Evolutionary conservation across 2,888 invertebrate species (phyloP).

Genomic region (Caenorhabditis sinica): DNA sequence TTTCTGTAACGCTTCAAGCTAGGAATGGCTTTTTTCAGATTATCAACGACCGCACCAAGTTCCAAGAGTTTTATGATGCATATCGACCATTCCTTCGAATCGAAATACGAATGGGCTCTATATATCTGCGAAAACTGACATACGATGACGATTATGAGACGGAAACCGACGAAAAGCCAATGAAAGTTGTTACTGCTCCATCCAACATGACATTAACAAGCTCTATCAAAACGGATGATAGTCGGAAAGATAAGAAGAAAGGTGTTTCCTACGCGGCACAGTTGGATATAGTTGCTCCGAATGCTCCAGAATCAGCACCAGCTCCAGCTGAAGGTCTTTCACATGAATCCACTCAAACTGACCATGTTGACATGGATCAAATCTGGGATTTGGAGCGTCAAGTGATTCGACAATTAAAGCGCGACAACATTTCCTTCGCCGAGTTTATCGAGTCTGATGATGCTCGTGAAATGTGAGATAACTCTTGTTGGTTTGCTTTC

Average conservation of each 20-base stretch:
- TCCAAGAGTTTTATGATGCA: slow-evolving; percentile 39
- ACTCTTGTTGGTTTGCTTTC: not conserved
- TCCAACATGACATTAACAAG: not conserved
- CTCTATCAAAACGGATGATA: slow-evolving; percentile 10
- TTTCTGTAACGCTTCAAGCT: not conserved
- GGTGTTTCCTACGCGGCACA: slow-evolving; percentile 5
- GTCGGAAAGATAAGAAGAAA: slow-evolving; percentile 9
- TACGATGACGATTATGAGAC: slow-evolving; percentile 16
- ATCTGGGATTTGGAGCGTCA: slow-evolving; percentile 35
- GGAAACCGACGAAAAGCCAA: not conserved
- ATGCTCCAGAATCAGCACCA: too few relatives aligned
- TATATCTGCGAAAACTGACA: slow-evolving; percentile 29
- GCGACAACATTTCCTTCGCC: slow-evolving; percentile 12
- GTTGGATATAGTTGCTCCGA: not conserved
- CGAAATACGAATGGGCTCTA: slow-evolving; percentile 36
- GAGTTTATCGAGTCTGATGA: slow-evolving; percentile 28
- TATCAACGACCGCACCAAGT: slow-evolving; percentile 4
- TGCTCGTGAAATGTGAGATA: slow-evolving; percentile 37
- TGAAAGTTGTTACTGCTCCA: not conserved
- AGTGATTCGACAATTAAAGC: slow-evolving; percentile 23
- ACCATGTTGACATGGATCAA: slow-evolving; percentile 7
- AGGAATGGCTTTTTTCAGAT: slow-evolving; percentile 17
- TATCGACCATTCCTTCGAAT: slow-evolving; percentile 36
- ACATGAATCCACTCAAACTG: slow-evolving; percentile 3
- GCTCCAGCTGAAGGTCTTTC: not conserved